Percentiles rank a stretch among this genome's conserved stretches.
These are phyloP conservation scores for Amphipoea lucens DNA, from an alignment of 2,888 invertebrate species.

Conservation along the genomic window DNA sequence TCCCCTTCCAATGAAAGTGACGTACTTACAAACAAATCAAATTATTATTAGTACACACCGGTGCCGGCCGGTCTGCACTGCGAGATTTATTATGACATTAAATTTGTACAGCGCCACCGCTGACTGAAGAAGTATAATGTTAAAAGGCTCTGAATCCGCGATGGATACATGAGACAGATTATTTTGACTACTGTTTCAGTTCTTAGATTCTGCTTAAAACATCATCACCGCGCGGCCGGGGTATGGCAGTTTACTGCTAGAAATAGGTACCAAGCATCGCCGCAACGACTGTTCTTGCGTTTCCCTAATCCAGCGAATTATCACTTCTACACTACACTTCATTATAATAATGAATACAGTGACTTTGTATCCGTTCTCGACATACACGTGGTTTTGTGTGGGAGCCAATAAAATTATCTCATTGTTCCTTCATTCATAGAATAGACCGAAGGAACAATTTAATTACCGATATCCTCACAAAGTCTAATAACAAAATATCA, in stretches of 20 bases:
- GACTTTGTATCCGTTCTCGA: neutral
- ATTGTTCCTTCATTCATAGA: neutral
- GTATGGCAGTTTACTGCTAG: neutral
- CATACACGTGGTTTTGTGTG: conserved; percentile 1
- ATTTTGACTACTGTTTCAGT: neutral
- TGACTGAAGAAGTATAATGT: neutral
- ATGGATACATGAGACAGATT: neutral
- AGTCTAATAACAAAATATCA: neutral
- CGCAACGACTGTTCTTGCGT: no score
- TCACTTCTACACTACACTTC: neutral
- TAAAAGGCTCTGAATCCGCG: neutral
- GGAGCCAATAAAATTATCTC: neutral
- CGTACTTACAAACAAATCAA: neutral
- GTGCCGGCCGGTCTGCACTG: conserved; percentile 19
- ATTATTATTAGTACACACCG: conserved; percentile 15
- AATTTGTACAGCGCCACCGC: neutral
- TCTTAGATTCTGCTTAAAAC: neutral
- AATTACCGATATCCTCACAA: neutral
- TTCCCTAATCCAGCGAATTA: neutral
- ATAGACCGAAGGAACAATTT: neutral
- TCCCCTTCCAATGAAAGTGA: neutral
- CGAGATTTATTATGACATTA: neutral
- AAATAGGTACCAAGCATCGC: neutral
- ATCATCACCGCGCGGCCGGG: neutral
- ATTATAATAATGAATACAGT: neutral